Evolutionary conservation across 1,140 invertebrate species (phyloP), one percentile per base, ranked within the genome.

Genomic region (Aphidius gifuensis): DNA sequence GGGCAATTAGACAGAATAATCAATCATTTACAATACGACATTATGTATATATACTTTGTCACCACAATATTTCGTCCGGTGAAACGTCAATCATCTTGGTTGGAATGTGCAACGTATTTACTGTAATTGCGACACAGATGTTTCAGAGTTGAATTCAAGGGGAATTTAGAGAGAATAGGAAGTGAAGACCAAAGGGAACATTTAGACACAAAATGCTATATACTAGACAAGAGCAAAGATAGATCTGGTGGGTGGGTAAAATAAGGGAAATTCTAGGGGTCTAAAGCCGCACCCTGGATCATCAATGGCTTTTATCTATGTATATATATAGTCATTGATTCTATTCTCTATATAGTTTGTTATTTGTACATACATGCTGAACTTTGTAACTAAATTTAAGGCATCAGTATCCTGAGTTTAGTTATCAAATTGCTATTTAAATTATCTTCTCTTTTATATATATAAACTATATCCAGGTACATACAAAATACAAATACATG

Each of bases 51-150:
- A 42, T 2, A 58, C 51, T 38, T 43, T 21, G 45, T 50, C 61
- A 51, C 39, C 16, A 40, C 57, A 62, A 60, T 53, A 59, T 58
- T 55, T 62, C 49, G 60, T 64, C 61, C 61, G 55, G 46, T 43
- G 42, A 66, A 66, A 63, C 40, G 65, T 66, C 65, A 66, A 66
- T 66, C 65, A 66, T 66, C 58, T 57, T 32, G 56, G 58, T 47
- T 59, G 60, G 47, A 55, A 58, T 56, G 59, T 47, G 51, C 63
- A 64, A 69, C 71, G 69, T 71, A 72, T 73, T 73, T 69, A 67
- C 69, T 66, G 73, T 77, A 76, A 76, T 76, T 76, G 71, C 74
- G 70, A 74, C 71, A 74, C 74, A 78, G 74, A 76, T 78, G 74
- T 74, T 74, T 66, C 64, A 64, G 68, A 69, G 59, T 51, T 49